Percentiles rank a stretch among this genome's conserved stretches.
These are phyloP conservation scores for Sesamia nonagrioides DNA, from an alignment of 1,140 invertebrate genomes.

Conservation along the genomic window DNA sequence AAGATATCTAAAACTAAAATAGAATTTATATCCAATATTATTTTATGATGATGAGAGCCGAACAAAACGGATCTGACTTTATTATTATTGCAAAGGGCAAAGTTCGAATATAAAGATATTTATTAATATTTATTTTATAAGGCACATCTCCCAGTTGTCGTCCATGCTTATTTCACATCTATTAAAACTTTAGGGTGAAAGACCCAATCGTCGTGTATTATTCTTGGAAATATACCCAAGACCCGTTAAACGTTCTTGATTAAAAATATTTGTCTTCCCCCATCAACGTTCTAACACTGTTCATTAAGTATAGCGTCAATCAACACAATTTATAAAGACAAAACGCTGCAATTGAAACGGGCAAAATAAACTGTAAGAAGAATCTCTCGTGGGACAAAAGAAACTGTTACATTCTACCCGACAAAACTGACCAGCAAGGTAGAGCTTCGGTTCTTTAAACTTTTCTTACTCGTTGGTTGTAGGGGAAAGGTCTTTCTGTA, in stretches of 20 bases:
- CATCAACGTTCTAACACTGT: conserved; percentile 25
- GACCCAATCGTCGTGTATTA: conserved; percentile 2
- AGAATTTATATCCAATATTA: conserved; percentile 32
- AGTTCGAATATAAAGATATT: conserved; percentile 10
- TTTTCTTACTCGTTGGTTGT: conserved; percentile 55
- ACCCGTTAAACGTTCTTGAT: conserved; percentile 14
- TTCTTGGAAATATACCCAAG: not conserved
- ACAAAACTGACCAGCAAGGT: conserved; percentile 61
- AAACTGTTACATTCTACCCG: conserved; percentile 68
- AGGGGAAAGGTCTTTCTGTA: conserved; percentile 55
- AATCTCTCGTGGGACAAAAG: conserved; percentile 72
- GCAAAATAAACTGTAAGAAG: conserved; percentile 69
- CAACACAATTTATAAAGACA: conserved; percentile 61
- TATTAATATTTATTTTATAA: conserved; percentile 26
- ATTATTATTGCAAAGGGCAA: conserved; percentile 17
- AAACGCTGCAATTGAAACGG: conserved; percentile 64
- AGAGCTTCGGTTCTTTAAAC: conserved; percentile 60
- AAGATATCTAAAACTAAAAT: not conserved
- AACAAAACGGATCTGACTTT: conserved; percentile 6
- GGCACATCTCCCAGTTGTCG: conserved; percentile 3
- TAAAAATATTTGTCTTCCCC: conserved; percentile 27
- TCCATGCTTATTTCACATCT: conserved; percentile 11
- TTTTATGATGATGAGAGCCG: conserved; percentile 27
- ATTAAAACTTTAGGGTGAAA: conserved; percentile 6
- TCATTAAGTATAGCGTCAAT: conserved; percentile 58